Evolutionary conservation across 2,888 invertebrate species (phyloP), one percentile per base, ranked within the genome.

Genomic region (Creontiades dilutus): DNA sequence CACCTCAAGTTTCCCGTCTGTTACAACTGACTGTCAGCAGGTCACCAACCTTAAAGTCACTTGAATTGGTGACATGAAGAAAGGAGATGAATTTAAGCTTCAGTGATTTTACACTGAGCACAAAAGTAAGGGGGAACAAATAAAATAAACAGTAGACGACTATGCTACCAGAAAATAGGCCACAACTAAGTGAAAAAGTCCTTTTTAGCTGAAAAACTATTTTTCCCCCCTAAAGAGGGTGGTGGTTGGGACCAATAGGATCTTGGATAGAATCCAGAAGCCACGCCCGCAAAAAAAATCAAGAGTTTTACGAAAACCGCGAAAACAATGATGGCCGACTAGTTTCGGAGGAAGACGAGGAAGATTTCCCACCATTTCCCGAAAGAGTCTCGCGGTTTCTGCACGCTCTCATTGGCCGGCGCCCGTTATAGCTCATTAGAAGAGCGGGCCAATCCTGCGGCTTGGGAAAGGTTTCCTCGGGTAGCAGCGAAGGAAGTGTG

Each of bases 341-440:
- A 16, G 68, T 68, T 68, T 47, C 61, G 68, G 27, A 47, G 68
- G 75, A 81, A 52, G 61, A 55, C 37, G 80, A 37, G n/a, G 90
- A 86, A 80, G 14, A 68, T 90, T 90, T 90, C 90, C 89, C 90
- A 90, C 90, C 90, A 89, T 90, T 90, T 89, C 86, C 89, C 90
- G 57, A 28, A 27, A 5, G 14, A 14, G 28, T 28, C 76, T 89
- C 85, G 88, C 90, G 89, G 89, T 90, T 90, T 90, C 89, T 55
- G 61, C 48, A 76, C 84, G 84, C 81, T 87, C 88, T 61, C 55
- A 90, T 90, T 89, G 89, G 90, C 27, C 80, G 28, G 76, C 86
- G 37, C 86, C 90, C 80, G 86, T 90, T 85, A 90, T 86, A 90
- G 78, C 90, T 90, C 90, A 90, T 90, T 90, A 90, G 85, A 80